Conservation (phyloP, 2,888 invertebrate species). For the Gymnosoma rotundatum region DNA sequence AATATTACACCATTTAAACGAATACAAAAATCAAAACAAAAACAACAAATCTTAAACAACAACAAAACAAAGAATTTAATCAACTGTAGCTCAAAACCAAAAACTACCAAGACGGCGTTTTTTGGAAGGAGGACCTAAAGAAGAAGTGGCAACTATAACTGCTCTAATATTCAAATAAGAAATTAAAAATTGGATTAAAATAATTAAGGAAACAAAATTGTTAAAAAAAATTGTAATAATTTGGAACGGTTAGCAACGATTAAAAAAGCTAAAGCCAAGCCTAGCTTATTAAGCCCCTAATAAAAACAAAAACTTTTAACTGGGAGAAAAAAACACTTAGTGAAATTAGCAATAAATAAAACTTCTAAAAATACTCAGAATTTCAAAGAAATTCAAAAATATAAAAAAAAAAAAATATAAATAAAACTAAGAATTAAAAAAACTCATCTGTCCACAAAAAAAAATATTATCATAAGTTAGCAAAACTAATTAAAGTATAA, state of each 20-base stretch:
- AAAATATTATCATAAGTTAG: constrained; percentile 55
- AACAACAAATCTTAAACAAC: constrained; percentile 71
- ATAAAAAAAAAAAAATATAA: constrained; percentile 30
- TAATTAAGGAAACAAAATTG: constrained; percentile 30
- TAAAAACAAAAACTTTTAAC: constrained; percentile 24
- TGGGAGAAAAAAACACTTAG: constrained; percentile 61
- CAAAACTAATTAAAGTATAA: constrained; percentile 46
- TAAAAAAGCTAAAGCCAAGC: constrained; percentile 66
- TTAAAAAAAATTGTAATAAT: constrained; percentile 39
- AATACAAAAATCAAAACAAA: constrained; percentile 72
- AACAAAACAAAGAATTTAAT: constrained; percentile 74
- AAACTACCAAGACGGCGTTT: constrained; percentile 69
- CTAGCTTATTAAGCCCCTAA: constrained; percentile 57
- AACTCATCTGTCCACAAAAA: constrained; percentile 68
- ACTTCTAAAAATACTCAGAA: constrained; percentile 69
- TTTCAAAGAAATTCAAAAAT: constrained; percentile 67
- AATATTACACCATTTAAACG: constrained; percentile 77
- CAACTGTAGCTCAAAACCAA: constrained; percentile 72
- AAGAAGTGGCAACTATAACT: constrained; percentile 71
- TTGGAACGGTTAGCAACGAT: constrained; percentile 64
- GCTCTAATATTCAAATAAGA: constrained; percentile 70
- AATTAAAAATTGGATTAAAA: constrained; percentile 57
- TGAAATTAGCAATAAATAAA: constrained; percentile 70
- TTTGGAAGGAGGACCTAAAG: constrained; percentile 64
- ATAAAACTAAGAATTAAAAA: constrained; percentile 50